Evolutionary conservation across 2,888 invertebrate genomes (phyloP).

Genomic region (Pegoplata infirma): DNA sequence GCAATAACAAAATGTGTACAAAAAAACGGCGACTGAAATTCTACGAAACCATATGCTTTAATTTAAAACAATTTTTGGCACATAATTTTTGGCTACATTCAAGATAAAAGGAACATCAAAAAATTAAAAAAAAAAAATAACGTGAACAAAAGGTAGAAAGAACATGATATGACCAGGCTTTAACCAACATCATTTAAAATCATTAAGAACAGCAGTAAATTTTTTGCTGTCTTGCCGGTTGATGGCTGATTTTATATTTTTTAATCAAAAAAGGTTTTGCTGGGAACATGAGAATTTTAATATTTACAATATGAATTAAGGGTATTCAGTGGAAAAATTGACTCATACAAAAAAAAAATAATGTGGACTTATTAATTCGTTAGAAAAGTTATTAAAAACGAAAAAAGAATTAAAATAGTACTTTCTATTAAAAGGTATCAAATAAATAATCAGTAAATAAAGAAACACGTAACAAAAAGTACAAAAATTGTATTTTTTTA

Average conservation of each 20-base stretch:
- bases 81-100: conserved; percentile 35
- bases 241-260: background rate
- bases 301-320: too few species aligned
- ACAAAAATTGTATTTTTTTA: too few species aligned
- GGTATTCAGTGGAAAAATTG: too few species aligned
- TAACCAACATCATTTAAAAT: conserved; percentile 17
- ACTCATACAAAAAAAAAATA: too few species aligned
- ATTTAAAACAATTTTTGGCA: conserved; percentile 49
- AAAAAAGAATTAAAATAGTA: too few species aligned
- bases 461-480: too few species aligned
- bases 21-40: conserved; percentile 40
- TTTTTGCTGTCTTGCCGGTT: background rate
- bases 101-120: background rate
- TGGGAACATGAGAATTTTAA: conserved; percentile 16
- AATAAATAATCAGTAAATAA: too few species aligned
- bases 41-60: conserved; percentile 53
- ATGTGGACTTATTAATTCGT: too few species aligned
- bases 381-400: too few species aligned
- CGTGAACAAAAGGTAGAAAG: conserved; percentile 36
- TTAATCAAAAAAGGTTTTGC: background rate
- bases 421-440: too few species aligned
- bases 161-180: conserved; percentile 35
- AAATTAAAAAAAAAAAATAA: too few species aligned
- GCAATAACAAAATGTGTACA: too few species aligned
- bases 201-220: conserved; percentile 12